Percentiles rank a stretch among this genome's conserved stretches.
Conservation (phyloP, 2,888 invertebrate genomes). For the Mesopsocus fuscifrons region DNA sequence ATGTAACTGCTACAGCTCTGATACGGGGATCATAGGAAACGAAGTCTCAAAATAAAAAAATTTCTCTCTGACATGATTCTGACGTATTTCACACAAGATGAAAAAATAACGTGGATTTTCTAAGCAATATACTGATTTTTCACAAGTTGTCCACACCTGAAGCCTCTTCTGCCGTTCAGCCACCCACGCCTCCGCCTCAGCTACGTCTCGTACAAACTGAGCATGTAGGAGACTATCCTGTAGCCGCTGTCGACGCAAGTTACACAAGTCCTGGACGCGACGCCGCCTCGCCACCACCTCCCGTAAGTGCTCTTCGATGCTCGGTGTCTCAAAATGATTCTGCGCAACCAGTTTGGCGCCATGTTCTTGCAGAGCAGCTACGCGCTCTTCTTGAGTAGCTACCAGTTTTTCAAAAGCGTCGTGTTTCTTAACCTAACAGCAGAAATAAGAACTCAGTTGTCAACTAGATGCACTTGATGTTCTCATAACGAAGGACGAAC, state of each 20-base stretch:
- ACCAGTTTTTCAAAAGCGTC: conserved; percentile 88
- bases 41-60: too few species aligned
- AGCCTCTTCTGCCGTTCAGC: conserved; percentile 78
- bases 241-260: conserved; percentile 44
- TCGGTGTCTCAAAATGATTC: conserved; percentile 74
- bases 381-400: conserved; percentile 73
- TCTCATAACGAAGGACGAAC: too few species aligned
- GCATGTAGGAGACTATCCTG: conserved; percentile 64
- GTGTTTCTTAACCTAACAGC: conserved; percentile 84
- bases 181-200: conserved; percentile 81
- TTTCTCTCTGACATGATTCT: too few species aligned
- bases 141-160: too few species aligned
- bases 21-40: too few species aligned
- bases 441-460: too few species aligned
- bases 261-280: conserved; percentile 45
- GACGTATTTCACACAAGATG: too few species aligned
- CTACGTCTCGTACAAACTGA: conserved; percentile 80
- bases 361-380: conserved; percentile 59
- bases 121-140: too few species aligned
- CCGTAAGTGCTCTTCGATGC: conserved; percentile 53
- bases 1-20: too few species aligned
- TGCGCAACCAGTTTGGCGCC: conserved; percentile 73
- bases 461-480: too few species aligned
- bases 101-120: too few species aligned
- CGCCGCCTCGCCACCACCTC: conserved; percentile 52